Conservation (phyloP, 2,113 vertebrate species). For the Ochotona curzoniae region DNA sequence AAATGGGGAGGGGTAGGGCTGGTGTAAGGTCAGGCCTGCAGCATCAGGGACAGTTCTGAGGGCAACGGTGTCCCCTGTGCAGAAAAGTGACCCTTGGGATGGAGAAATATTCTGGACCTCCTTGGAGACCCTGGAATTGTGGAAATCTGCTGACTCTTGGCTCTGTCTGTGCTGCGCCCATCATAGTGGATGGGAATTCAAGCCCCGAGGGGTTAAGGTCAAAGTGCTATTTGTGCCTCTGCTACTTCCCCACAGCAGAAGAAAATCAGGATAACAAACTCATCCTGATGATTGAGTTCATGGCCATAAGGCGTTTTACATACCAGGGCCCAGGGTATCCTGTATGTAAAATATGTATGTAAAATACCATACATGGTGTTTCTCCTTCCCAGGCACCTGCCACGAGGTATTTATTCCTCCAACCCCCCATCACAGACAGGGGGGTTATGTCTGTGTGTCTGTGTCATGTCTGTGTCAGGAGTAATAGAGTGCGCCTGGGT, state of each 20-base stretch:
- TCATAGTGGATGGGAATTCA: not conserved
- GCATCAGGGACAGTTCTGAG: not conserved
- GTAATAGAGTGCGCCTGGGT: not conserved
- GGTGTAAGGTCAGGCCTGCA: no score
- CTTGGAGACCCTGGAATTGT: not conserved
- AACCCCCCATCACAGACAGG: no score
- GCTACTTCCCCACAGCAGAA: not conserved
- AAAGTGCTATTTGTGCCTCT: not conserved
- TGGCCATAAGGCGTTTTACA: not conserved
- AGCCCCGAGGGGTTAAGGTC: not conserved
- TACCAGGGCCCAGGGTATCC: not conserved
- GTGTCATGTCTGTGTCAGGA: no score
- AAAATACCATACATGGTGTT: no score
- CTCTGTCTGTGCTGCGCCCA: no score
- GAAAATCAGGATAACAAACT: not conserved
- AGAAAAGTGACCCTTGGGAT: not conserved
- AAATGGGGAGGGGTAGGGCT: not conserved
- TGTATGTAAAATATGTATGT: no score
- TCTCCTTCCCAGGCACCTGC: not conserved
- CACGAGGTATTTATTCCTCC: accelerated
- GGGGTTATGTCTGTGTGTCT: no score
- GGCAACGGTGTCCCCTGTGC: not conserved
- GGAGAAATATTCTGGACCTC: not conserved
- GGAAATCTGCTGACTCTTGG: not conserved
- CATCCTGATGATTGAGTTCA: not conserved